Percentiles rank a stretch among this genome's conserved stretches.
Evolutionary conservation across 2,888 invertebrate species (phyloP).

Genomic region (Hipparchia sbordonii): DNA sequence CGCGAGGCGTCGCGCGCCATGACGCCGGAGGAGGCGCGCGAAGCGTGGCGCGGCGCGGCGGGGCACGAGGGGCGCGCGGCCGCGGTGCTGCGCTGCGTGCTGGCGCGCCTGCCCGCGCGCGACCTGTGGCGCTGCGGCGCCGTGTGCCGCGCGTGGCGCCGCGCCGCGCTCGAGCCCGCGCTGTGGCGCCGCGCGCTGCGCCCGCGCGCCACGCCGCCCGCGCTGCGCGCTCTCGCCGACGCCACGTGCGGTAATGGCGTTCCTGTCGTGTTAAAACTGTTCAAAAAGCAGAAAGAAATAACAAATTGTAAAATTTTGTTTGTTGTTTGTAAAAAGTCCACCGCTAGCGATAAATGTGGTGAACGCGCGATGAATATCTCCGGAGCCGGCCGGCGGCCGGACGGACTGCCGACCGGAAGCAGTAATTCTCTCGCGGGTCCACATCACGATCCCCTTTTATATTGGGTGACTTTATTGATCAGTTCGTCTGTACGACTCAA

Average conservation of each 20-base stretch:
- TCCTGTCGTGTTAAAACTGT: too few species aligned
- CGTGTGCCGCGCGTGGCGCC: constrained; percentile 61
- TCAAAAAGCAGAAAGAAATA: too few species aligned
- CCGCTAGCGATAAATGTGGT: too few species aligned
- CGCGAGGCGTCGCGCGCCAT: not conserved
- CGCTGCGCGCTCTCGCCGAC: constrained; percentile 38
- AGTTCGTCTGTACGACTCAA: too few species aligned
- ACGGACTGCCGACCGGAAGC: too few species aligned
- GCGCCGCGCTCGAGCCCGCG: constrained; percentile 51
- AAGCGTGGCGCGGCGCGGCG: constrained; percentile 17
- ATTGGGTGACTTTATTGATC: too few species aligned
- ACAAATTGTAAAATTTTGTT: too few species aligned
- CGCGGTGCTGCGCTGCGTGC: constrained; percentile 50
- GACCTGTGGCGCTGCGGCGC: constrained; percentile 54
- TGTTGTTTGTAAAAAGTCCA: too few species aligned
- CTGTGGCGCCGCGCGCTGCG: constrained; percentile 59
- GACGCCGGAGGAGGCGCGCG: constrained; percentile 1
- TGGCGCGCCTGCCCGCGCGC: constrained; percentile 49
- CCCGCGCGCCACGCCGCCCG: constrained; percentile 33
- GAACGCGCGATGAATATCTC: too few species aligned
- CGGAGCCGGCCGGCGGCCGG: too few species aligned
- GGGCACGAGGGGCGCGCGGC: constrained; percentile 30
- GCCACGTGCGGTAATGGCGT: constrained; percentile 22
- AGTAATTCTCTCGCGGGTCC: too few species aligned
- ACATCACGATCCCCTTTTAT: too few species aligned